These are phyloP conservation scores for Adelosebastes latens DNA, from an alignment of 2,797 vertebrate genomes.

Conservation along the genomic window DNA sequence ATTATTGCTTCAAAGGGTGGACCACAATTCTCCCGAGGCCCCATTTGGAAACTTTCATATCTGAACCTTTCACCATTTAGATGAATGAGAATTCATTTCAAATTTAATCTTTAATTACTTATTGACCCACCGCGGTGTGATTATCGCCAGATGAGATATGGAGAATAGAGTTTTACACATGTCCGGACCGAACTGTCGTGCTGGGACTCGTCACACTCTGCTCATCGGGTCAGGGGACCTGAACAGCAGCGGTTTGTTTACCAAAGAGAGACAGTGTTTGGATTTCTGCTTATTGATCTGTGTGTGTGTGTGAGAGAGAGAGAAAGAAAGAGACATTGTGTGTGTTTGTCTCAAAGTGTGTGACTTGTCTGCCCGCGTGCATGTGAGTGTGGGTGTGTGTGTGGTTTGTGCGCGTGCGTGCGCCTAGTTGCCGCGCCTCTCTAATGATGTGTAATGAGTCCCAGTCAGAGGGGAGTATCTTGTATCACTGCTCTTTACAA, in stretches of 20 bases:
- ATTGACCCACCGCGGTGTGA: slow-evolving; percentile 55
- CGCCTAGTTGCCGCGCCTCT: slow-evolving; percentile 65
- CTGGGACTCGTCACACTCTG: slow-evolving; percentile 8
- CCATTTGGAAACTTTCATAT: slow-evolving; percentile 79
- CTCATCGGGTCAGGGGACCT: slow-evolving; percentile 45
- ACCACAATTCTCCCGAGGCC: slow-evolving; percentile 70
- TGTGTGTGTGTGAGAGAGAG: slow-evolving; percentile 10
- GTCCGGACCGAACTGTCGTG: slow-evolving; percentile 4
- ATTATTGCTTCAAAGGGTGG: slow-evolving; percentile 83
- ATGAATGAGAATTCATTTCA: slow-evolving; percentile 80
- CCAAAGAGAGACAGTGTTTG: slow-evolving; percentile 64
- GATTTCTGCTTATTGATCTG: slow-evolving; percentile 66
- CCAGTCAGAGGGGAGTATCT: slow-evolving; percentile 85
- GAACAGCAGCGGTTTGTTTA: slow-evolving; percentile 68
- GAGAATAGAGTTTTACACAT: slow-evolving; percentile 17
- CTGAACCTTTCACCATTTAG: slow-evolving; percentile 75
- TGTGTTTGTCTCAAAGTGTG: slow-evolving; percentile 24
- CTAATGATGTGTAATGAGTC: slow-evolving; percentile 87
- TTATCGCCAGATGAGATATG: slow-evolving; percentile 47
- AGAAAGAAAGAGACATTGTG: background rate
- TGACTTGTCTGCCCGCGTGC: background rate
- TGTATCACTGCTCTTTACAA: slow-evolving; percentile 88
- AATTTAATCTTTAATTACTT: slow-evolving; percentile 81
- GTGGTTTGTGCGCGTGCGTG: background rate
- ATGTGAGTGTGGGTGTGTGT: background rate